Conservation (phyloP, 2,888 invertebrate species). For the Apodemia mormo region DNA sequence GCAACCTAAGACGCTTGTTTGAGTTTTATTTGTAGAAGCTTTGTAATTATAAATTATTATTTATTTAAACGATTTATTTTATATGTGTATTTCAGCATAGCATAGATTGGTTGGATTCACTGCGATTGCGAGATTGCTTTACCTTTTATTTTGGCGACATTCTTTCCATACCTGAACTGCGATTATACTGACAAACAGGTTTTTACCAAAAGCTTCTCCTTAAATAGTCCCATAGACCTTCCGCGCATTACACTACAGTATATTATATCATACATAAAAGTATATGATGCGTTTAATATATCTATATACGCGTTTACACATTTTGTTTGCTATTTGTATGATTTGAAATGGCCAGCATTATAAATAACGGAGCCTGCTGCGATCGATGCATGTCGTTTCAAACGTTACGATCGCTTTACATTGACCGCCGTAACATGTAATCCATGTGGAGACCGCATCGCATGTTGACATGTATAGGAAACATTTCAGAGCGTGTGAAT, state of each 20-base stretch:
- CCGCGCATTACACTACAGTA: conserved; percentile 67
- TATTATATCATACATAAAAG: conserved; percentile 39
- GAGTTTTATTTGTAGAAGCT: conserved; percentile 69
- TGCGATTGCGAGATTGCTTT: conserved; percentile 57
- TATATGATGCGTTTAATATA: conserved; percentile 32
- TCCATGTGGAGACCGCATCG: conserved; percentile 44
- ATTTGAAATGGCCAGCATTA: conserved; percentile 19
- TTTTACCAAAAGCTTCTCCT: conserved; percentile 52
- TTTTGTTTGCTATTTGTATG: conserved; percentile 58
- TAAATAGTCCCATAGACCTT: conserved; percentile 70
- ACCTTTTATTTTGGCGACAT: conserved; percentile 58
- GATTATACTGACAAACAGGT: conserved; percentile 49
- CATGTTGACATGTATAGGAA: conserved; percentile 72
- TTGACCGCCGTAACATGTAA: conserved; percentile 23
- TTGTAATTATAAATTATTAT: conserved; percentile 58
- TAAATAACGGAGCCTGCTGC: conserved; percentile 49
- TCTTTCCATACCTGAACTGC: conserved; percentile 54
- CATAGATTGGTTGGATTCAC: conserved; percentile 64
- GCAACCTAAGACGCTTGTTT: conserved; percentile 55
- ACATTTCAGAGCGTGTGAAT: conserved; percentile 92
- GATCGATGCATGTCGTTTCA: conserved; percentile 54
- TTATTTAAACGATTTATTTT: conserved; percentile 52
- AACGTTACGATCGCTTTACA: conserved; percentile 20
- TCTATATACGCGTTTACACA: conserved; percentile 45
- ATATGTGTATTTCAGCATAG: conserved; percentile 72